phyloP scores from a whole-genome alignment of 1,140 invertebrate genomes.

The Coenobita brevimanus region DNA sequence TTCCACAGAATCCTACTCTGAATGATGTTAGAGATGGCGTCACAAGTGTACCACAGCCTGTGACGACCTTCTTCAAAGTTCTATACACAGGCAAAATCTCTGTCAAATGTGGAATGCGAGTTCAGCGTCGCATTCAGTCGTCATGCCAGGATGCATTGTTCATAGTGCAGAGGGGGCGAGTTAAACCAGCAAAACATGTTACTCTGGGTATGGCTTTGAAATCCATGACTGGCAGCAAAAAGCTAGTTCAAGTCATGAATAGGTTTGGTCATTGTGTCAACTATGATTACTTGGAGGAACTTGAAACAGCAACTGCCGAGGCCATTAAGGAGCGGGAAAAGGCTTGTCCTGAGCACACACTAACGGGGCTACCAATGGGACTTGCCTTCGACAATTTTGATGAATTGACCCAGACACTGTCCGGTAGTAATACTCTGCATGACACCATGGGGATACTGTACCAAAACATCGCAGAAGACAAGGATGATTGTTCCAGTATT shows the following conservation, averaged over 20 bases:
- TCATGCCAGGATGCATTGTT: not conserved
- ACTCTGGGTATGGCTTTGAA: not conserved
- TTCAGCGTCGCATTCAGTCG: not conserved
- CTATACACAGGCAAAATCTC: not conserved
- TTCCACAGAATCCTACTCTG: not conserved
- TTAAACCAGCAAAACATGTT: constrained; percentile 1
- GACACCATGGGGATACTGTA: constrained; percentile 8
- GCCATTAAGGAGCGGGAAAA: not conserved
- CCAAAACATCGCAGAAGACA: not conserved
- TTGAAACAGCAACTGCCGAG: not conserved
- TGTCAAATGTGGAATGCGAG: not conserved
- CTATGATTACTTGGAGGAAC: constrained; percentile 1
- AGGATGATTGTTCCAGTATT: not conserved
- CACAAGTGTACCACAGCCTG: not conserved
- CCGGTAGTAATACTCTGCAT: not conserved
- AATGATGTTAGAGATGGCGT: not conserved
- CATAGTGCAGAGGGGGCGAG: not conserved
- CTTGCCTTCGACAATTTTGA: constrained; percentile 9
- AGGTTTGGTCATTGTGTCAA: constrained; percentile 7
- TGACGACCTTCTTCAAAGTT: not conserved
- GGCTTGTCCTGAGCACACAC: not conserved
- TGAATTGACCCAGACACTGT: constrained; percentile 1
- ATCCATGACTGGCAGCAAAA: not conserved
- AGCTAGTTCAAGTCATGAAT: not conserved
- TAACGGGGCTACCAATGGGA: not conserved